phyloP scores from a whole-genome alignment of 1,140 invertebrate species.

The Xylocopa sonorina region DNA sequence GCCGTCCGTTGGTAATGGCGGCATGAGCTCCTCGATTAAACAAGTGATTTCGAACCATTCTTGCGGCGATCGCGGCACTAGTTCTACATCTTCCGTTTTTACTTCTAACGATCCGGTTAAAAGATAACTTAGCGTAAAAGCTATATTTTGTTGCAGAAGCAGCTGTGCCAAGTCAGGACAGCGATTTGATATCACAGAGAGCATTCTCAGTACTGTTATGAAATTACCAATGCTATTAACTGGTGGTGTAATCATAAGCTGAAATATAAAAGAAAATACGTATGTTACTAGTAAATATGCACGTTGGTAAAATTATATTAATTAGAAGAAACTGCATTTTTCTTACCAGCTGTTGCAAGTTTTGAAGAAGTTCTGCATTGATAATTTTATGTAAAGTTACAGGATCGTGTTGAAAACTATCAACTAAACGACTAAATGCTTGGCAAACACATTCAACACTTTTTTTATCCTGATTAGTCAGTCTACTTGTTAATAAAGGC shows the following conservation, averaged over 20 bases:
- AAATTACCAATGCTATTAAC: constrained; percentile 96
- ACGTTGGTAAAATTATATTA: not conserved
- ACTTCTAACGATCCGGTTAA: constrained; percentile 91
- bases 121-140: constrained; percentile 95
- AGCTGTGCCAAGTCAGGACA: constrained; percentile 96
- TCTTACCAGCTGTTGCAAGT: constrained; percentile 93
- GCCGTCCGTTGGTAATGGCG: constrained; percentile 94
- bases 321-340: constrained; percentile 9
- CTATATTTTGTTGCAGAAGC: constrained; percentile 96
- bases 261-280: constrained; percentile 61
- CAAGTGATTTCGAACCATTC: constrained; percentile 98
- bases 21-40: constrained; percentile 97
- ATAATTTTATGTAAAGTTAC: constrained; percentile 96
- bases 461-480: constrained; percentile 98
- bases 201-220: constrained; percentile 96
- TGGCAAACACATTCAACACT: constrained; percentile 98
- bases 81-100: constrained; percentile 87
- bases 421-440: constrained; percentile 97
- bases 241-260: constrained; percentile 95
- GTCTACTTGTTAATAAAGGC: constrained; percentile 90
- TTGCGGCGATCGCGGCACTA: constrained; percentile 94
- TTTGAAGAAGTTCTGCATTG: constrained; percentile 94
- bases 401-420: constrained; percentile 97
- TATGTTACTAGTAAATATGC: not conserved
- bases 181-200: constrained; percentile 96